These are phyloP conservation scores for Papilio polyxenes DNA, from an alignment of 1,140 invertebrate species.

Conservation along the genomic window DNA sequence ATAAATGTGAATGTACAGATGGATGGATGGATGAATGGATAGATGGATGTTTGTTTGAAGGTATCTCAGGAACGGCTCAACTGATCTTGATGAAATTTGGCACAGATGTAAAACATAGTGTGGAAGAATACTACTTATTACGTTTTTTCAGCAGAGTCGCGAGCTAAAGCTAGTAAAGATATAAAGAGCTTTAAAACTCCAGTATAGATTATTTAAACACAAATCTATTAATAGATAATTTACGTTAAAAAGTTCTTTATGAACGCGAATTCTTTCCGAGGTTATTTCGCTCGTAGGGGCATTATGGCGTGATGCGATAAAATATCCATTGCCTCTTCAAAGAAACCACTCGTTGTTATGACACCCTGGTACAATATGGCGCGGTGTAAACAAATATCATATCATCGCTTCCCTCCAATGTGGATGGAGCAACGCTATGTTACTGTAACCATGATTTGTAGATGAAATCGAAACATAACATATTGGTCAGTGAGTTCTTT, in stretches of 20 bases:
- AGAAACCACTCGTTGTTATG: conserved; percentile 35
- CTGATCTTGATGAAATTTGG: too few species aligned
- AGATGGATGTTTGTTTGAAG: too few species aligned
- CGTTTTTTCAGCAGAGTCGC: too few species aligned
- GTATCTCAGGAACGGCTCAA: too few species aligned
- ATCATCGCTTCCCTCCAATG: conserved; percentile 34
- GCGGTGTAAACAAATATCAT: conserved; percentile 31
- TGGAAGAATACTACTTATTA: too few species aligned
- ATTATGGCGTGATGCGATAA: not conserved
- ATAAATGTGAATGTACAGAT: too few species aligned
- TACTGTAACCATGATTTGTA: conserved; percentile 1
- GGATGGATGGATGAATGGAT: too few species aligned
- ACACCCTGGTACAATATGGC: conserved; percentile 31
- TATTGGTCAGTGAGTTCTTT: not conserved
- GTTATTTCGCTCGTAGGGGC: conserved; percentile 13
- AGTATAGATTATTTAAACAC: not conserved
- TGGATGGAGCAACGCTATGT: conserved; percentile 11
- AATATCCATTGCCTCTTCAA: conserved; percentile 11
- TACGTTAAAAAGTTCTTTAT: conserved; percentile 20
- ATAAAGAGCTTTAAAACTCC: not conserved
- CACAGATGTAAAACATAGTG: too few species aligned
- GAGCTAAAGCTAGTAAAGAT: not conserved
- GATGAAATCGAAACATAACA: not conserved
- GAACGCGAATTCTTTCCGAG: conserved; percentile 12
- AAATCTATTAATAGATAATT: conserved; percentile 20